Base-by-base conservation (phyloP, 2,113 vertebrate species). In the Prionailurus viverrinus region DNA sequence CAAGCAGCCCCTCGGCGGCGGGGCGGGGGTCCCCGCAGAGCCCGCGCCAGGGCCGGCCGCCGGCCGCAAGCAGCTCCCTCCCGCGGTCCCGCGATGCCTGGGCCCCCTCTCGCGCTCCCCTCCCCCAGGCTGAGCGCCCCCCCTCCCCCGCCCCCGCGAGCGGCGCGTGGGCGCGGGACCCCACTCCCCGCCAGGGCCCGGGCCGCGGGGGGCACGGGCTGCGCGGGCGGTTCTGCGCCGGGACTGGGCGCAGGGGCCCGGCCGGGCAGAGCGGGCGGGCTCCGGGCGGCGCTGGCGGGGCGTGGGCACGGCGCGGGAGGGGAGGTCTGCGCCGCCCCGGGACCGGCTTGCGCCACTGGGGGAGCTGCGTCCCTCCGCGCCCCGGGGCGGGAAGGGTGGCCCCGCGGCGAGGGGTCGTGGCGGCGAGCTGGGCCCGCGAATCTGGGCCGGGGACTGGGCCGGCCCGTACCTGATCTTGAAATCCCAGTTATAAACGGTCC, bases 401-500 rank as follows among this genome's bases (percentile, higher is more conserved):
- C 86, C 78, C 13, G 25, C 36, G n/a, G 36, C 36, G 23, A 27
- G 39, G 39, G 79, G 66, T 61, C 63, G 69, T 27, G 92, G 79
- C 68, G 69, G 74, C 31, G 33, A 69, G 51, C 95, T 16, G 91
- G 92, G 87, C 87, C 68, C 73, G 86, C 76, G 78, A 29, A 41
- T n/a, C 39, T 5, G 86, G 76, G 69, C 21, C 63, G 1, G 71
- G 69, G 79, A 65, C 63, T 69, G 97, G 94, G 95, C 96, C 79
- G 41, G 82, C 53, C 84, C 73, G 39, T 98, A 99, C 99, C 99
- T 99, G 96, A 1, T 63, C 94, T 98, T 99, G 96, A 99, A 99
- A 98, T 99, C 99, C 4, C 0, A 13, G 95, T 98, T 99, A 97
- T 99, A 99, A 91, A 99, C 98, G 15, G 58, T 55, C 92, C 98